These are phyloP conservation scores for Toxotes lorentzi DNA, from an alignment of 2,797 vertebrate genomes.

Conservation along the genomic window DNA sequence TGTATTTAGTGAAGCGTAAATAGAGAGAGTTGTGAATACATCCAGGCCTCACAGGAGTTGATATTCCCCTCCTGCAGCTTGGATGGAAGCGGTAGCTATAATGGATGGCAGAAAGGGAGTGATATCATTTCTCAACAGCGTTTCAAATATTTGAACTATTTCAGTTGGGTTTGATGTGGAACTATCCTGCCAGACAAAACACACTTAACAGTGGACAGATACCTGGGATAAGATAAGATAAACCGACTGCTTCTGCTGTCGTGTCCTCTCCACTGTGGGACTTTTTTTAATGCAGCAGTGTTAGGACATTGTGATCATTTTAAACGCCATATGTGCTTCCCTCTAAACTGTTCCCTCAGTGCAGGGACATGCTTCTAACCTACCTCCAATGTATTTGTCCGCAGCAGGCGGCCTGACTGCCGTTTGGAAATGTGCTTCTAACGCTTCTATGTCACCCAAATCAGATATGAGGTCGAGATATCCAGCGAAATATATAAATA, in stretches of 20 bases:
- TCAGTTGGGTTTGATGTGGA: conserved; percentile 50
- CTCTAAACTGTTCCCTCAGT: not conserved
- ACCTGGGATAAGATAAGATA: conserved; percentile 61
- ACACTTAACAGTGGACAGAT: conserved; percentile 62
- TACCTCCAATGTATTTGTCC: not conserved
- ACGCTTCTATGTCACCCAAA: conserved; percentile 60
- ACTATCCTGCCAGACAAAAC: conserved; percentile 55
- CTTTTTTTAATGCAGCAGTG: not conserved
- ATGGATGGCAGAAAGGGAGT: conserved; percentile 43
- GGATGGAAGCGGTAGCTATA: conserved; percentile 34
- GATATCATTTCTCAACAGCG: conserved; percentile 61
- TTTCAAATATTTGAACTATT: conserved; percentile 70
- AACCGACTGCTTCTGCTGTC: conserved; percentile 21
- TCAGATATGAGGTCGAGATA: conserved; percentile 66
- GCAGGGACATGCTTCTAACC: not conserved
- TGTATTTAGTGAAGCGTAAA: conserved; percentile 5
- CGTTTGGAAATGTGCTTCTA: conserved; percentile 56
- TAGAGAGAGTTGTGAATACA: not conserved
- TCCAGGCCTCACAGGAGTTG: conserved; percentile 40
- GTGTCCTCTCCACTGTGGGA: not conserved
- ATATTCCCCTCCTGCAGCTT: conserved; percentile 6
- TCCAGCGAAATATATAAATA: conserved; percentile 55
- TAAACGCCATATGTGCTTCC: not conserved
- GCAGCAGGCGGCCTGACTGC: conserved; percentile 26
- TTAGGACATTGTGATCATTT: conserved; percentile 5